A percentile compares a stretch with the other conserved stretches of the same genome.
These are phyloP conservation scores for Pipra filicauda DNA, from an alignment of 2,113 vertebrate genomes.

Conservation along the genomic window DNA sequence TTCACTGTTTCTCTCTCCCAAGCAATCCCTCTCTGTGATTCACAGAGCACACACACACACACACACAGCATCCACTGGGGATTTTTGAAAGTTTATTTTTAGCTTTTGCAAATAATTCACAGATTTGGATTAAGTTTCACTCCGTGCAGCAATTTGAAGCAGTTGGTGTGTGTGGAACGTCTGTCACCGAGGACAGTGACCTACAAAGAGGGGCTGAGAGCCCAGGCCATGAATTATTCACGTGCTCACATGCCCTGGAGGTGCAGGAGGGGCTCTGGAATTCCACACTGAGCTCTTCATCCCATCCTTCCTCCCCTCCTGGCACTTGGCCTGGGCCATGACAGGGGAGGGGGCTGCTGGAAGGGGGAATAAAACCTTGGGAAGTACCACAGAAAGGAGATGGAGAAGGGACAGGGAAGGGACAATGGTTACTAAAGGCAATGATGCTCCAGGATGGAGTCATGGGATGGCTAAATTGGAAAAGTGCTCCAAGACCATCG, in stretches of 20 bases:
- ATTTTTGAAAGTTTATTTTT: neutral
- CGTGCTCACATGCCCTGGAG: neutral
- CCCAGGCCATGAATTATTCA: conserved; percentile 31
- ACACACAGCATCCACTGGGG: neutral
- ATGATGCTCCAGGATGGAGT: fast-evolving
- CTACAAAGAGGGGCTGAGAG: conserved; percentile 10
- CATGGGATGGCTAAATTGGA: fast-evolving
- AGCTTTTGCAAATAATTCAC: conserved; percentile 36
- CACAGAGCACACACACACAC: fast-evolving
- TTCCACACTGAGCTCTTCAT: conserved; percentile 8
- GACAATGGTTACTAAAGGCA: fast-evolving
- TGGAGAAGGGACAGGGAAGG: neutral
- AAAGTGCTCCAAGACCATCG: fast-evolving
- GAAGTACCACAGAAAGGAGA: neutral
- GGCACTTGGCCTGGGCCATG: neutral
- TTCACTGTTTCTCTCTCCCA: neutral
- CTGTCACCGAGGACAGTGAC: neutral
- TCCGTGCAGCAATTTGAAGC: neutral
- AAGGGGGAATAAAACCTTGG: fast-evolving
- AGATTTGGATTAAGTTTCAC: conserved; percentile 38
- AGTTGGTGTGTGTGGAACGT: neutral
- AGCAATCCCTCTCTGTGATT: fast-evolving
- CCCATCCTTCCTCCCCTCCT: neutral
- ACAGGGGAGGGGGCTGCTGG: neutral
- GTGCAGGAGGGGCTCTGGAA: neutral